phyloP scores from a whole-genome alignment of 2,888 invertebrate genomes.

The Melitaea athalia region DNA sequence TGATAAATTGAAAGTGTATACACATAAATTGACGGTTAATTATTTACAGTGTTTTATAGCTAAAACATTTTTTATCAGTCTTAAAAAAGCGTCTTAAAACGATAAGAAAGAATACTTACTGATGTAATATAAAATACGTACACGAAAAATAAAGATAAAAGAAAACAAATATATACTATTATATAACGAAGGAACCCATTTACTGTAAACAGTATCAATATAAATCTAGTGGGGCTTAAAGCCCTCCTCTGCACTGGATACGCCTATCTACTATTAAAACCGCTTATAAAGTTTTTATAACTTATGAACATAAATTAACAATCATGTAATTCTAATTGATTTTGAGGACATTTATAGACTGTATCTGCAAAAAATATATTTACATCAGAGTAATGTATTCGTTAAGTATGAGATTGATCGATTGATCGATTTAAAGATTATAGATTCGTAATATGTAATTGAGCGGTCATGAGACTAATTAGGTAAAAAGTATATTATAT shows the following conservation, averaged over 20 bases:
- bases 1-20: background rate
- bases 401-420: background rate
- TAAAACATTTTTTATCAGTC: background rate
- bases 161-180: background rate
- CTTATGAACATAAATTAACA: background rate
- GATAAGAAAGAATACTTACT: background rate
- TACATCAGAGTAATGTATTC: background rate
- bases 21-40: background rate
- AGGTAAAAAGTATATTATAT: background rate
- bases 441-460: background rate
- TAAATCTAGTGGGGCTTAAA: background rate
- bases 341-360: background rate
- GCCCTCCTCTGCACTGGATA: background rate
- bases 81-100: background rate
- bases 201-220: background rate
- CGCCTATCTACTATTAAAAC: constrained; percentile 1
- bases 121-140: background rate
- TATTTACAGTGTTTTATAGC: background rate
- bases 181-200: background rate
- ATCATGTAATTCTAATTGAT: background rate
- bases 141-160: background rate
- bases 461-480: background rate
- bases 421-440: background rate
- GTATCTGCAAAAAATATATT: background rate
- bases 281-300: background rate